Base-by-base conservation (phyloP, 2,113 vertebrate genomes). In the Callithrix jacchus region DNA sequence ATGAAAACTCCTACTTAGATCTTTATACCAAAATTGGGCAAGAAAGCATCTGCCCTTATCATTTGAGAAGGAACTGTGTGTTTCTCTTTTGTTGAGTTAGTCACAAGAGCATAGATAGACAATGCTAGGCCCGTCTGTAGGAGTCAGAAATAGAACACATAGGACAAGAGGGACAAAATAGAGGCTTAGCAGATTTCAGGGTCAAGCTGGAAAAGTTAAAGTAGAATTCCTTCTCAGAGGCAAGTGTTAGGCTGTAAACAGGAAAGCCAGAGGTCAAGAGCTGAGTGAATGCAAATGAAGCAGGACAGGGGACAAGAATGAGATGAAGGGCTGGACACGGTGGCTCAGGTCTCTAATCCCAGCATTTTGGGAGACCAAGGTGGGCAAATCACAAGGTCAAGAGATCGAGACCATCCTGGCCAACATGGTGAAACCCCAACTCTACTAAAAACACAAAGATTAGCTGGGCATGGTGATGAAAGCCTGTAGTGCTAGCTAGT, bases 1-100 rank as follows among this genome's bases (percentile, higher is more conserved):
- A 58, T 32, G 49, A 6, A 58, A 76, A 25, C 16, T 27, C 8
- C 81, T 66, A 70, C 56, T 77, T 61, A 68, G 40, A 70, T 3
- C 49, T 89, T 71, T 66, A 87, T n/a, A 76, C 11, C 30, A 81
- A 91, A 25, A 61, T 2, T 35, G 10, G 37, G 9, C 30, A 58
- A 47, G 79, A 73, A 3, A 82, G 18, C 3, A 52, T 5, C 1
- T 16, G 13, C 18, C 21, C 11, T 66, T 16, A 40, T 45, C 17
- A 9, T 0, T 18, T 0, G 21, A 37, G 37, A 5, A n/a, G 5
- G 35, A 9, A 13, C 25, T 8, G 3, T 30, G 32, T 37, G 40
- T 23, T 54, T 27, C 11, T 47, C n/a, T n/a, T 58, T 71, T 56
- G 14, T 8, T 45, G 61, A 25, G 21, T 70, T 25, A 68, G 32